phyloP scores from a whole-genome alignment of 2,797 vertebrate species.

The Megalops cyprinoides region DNA sequence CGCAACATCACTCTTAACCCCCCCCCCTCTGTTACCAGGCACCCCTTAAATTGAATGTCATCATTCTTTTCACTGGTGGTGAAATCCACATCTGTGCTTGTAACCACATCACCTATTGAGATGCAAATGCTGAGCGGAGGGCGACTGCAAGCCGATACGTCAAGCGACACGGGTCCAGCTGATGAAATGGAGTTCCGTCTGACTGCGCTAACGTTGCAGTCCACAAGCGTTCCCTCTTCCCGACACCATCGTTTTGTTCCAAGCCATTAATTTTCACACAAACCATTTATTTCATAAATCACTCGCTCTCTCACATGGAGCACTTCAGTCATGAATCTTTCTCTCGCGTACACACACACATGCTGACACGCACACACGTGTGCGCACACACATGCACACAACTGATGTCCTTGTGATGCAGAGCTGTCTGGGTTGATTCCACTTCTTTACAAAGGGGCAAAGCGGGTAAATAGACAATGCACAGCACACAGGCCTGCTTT shows the following conservation, averaged over 20 bases:
- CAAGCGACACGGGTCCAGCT: background rate
- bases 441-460: too few species aligned
- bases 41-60: slow-evolving; percentile 5
- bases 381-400: background rate
- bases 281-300: background rate
- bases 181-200: background rate
- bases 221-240: background rate
- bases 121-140: background rate
- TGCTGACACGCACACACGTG: background rate
- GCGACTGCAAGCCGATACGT: slow-evolving; percentile 3
- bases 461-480: background rate
- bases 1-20: background rate
- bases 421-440: background rate
- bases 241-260: background rate
- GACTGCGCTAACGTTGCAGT: background rate
- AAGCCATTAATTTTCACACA: background rate
- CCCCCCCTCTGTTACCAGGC: background rate
- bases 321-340: background rate
- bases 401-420: background rate
- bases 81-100: slow-evolving; percentile 5
- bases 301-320: background rate
- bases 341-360: background rate
- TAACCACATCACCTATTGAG: background rate
- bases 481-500: background rate
- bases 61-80: background rate